Evolutionary conservation across 2,113 vertebrate species (phyloP).

Genomic region (Tonatia bakeri): DNA sequence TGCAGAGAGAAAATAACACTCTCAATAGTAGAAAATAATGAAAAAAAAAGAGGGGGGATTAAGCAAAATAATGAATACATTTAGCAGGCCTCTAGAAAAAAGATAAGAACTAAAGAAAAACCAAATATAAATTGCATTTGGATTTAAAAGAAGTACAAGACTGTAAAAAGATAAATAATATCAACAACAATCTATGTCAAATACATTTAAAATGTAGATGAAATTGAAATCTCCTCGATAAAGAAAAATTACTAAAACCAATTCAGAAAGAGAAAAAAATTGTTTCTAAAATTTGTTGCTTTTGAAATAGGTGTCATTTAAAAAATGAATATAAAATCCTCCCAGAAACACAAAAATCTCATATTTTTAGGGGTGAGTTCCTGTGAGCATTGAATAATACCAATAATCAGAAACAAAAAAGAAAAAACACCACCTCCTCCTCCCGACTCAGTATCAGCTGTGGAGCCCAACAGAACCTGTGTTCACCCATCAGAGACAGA

Average conservation of each 20-base stretch:
- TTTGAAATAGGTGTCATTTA: background rate
- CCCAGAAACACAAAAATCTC: background rate
- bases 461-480: background rate
- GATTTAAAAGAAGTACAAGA: background rate
- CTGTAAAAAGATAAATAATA: background rate
- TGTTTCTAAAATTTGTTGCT: background rate
- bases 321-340: background rate
- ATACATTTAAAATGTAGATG: background rate
- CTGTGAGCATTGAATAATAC: background rate
- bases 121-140: background rate
- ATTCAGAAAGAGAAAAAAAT: background rate
- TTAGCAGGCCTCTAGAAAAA: background rate
- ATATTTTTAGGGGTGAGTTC: background rate
- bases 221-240: background rate
- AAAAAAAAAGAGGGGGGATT: background rate
- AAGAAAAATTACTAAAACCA: background rate
- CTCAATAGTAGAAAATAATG: background rate
- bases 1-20: background rate
- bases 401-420: background rate
- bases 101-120: background rate
- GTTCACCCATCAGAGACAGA: background rate
- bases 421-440: background rate
- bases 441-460: background rate
- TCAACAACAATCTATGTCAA: background rate
- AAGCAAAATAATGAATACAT: background rate